Conservation (phyloP, 2,888 invertebrate species). For the Digitonthophagus gazella region DNA sequence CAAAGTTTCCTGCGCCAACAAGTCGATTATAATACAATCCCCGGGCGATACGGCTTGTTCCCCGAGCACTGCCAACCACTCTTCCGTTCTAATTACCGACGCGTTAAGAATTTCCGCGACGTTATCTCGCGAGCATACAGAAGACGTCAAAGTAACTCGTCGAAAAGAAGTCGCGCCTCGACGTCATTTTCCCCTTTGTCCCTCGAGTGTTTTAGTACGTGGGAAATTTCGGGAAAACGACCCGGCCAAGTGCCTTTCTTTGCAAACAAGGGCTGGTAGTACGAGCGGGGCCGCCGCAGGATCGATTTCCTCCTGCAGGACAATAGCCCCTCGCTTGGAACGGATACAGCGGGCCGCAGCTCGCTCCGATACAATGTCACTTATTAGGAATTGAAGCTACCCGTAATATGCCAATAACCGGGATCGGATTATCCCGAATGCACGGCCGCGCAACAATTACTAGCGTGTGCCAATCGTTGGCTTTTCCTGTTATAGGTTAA, state of each 20-base stretch:
- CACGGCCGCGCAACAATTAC: neutral
- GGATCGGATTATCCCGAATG: neutral
- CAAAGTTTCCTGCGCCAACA: neutral
- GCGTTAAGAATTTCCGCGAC: neutral
- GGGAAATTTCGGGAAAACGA: neutral
- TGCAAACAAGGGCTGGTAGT: neutral
- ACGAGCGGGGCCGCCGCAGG: neutral
- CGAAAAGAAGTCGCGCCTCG: neutral
- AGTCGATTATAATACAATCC: neutral
- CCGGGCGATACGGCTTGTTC: neutral
- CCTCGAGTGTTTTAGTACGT: neutral
- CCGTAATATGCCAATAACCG: neutral
- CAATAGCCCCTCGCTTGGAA: neutral
- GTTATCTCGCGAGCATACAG: neutral
- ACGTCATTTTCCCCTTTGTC: neutral
- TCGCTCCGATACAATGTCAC: neutral
- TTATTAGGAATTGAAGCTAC: neutral
- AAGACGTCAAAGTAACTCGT: neutral
- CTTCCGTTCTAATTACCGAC: neutral
- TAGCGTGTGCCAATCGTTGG: neutral
- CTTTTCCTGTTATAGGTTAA: neutral
- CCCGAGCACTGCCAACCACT: neutral
- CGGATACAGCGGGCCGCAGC: neutral
- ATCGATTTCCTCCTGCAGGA: neutral
- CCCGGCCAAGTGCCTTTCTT: neutral